Conservation (phyloP, 2,113 vertebrate species). For the Saccopteryx leptura region DNA sequence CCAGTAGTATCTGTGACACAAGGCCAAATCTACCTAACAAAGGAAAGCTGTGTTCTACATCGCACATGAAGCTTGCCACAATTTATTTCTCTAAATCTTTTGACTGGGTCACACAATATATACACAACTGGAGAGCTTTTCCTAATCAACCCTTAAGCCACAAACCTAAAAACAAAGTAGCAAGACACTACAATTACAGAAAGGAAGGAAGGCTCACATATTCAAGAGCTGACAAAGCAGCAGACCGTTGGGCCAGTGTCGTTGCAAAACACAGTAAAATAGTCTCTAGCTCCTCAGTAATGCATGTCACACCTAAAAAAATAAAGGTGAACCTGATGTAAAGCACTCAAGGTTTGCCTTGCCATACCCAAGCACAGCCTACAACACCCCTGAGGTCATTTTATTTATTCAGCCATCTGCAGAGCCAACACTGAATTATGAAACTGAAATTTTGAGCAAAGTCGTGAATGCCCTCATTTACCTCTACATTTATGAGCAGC, state of each 20-base stretch:
- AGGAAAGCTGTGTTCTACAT: slow-evolving; percentile 60
- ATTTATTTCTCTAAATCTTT: not conserved
- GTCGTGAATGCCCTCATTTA: slow-evolving; percentile 80
- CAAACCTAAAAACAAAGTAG: not conserved
- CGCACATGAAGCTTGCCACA: not conserved
- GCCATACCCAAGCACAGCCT: slow-evolving; percentile 60
- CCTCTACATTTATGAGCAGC: slow-evolving; percentile 71
- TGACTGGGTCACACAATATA: not conserved
- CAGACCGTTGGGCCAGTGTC: not conserved
- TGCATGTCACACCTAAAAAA: not conserved
- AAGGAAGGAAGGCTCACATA: not conserved
- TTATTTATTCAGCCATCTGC: slow-evolving; percentile 61
- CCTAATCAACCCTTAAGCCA: not conserved
- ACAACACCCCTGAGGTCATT: slow-evolving; percentile 26
- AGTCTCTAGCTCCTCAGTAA: not conserved
- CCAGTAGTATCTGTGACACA: not conserved
- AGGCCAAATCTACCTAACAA: slow-evolving; percentile 45
- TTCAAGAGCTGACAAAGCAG: not conserved
- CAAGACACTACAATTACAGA: slow-evolving; percentile 51
- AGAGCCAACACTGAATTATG: slow-evolving; percentile 78
- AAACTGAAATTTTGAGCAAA: slow-evolving; percentile 70
- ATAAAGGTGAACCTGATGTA: slow-evolving; percentile 63
- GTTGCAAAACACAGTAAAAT: not conserved
- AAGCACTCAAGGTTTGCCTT: slow-evolving; percentile 71
- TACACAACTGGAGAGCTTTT: not conserved